These are phyloP conservation scores for Agraylea sexmaculata DNA, from an alignment of 1,140 invertebrate genomes.

Conservation along the genomic window DNA sequence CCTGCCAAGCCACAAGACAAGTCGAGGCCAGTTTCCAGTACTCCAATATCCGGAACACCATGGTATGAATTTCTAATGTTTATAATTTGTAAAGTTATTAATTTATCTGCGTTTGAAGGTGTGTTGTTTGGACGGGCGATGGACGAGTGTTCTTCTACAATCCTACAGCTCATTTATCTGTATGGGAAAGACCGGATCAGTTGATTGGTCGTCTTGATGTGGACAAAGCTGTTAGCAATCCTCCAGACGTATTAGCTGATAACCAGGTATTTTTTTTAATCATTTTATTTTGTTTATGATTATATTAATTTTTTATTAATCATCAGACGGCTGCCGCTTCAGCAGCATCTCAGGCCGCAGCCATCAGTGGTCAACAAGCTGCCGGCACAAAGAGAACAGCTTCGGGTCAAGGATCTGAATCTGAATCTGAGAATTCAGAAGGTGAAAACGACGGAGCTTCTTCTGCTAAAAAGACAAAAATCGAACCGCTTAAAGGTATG, in stretches of 20 bases:
- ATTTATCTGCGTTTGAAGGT: conserved; percentile 53
- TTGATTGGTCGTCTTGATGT: conserved; percentile 78
- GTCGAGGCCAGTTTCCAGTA: conserved; percentile 84
- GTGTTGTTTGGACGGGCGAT: conserved; percentile 98
- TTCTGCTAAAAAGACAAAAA: conserved; percentile 49
- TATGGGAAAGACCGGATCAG: conserved; percentile 95
- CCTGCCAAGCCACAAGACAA: conserved; percentile 58
- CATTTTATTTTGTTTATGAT: too few species aligned
- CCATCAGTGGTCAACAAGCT: conserved; percentile 6
- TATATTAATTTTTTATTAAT: too few species aligned
- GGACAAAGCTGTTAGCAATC: conserved; percentile 74
- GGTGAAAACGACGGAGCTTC: conserved; percentile 29
- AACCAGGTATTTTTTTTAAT: conserved; percentile 23
- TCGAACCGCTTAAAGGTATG: too few species aligned
- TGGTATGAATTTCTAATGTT: conserved; percentile 53
- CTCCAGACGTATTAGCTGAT: conserved; percentile 51
- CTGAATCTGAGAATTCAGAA: conserved; percentile 25
- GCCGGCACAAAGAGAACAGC: conserved; percentile 19
- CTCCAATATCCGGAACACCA: conserved; percentile 90
- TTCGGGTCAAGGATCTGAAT: conserved; percentile 19
- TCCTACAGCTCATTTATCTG: conserved; percentile 84
- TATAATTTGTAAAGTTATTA: background rate
- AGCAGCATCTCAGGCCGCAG: conserved; percentile 24
- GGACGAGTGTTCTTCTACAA: conserved; percentile 89
- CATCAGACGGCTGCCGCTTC: conserved; percentile 10